phyloP scores from a whole-genome alignment of 2,888 invertebrate species.

The Craniophora ligustri region DNA sequence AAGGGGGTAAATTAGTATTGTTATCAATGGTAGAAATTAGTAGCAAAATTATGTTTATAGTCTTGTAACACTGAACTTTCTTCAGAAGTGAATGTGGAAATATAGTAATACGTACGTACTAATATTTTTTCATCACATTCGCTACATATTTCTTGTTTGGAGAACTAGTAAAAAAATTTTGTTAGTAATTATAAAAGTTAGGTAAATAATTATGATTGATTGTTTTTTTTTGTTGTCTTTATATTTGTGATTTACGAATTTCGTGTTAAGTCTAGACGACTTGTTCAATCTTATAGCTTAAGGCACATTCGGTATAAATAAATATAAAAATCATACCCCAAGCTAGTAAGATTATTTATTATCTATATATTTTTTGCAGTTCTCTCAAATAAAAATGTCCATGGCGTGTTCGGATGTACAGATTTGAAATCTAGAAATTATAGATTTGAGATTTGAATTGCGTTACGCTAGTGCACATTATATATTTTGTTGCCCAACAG shows the following conservation, averaged over 20 bases:
- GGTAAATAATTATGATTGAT: no score
- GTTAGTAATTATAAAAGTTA: no score
- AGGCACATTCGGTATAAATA: no score
- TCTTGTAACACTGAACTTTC: slow-evolving; percentile 27
- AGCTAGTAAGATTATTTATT: neutral
- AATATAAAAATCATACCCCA: no score
- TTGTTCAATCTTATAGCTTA: no score
- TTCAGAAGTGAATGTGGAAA: slow-evolving; percentile 17
- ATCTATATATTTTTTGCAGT: slow-evolving; percentile 15
- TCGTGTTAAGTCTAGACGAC: no score
- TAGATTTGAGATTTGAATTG: no score
- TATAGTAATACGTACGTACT: slow-evolving; percentile 20
- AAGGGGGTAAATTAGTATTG: slow-evolving; percentile 14
- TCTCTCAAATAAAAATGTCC: slow-evolving; percentile 18
- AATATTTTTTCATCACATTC: slow-evolving; percentile 18
- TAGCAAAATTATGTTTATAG: slow-evolving; percentile 37
- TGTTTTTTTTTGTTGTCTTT: no score
- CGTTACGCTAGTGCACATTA: neutral
- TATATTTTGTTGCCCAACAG: neutral
- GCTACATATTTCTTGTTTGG: slow-evolving; percentile 13
- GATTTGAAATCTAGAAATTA: neutral
- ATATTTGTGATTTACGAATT: no score
- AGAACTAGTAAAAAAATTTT: slow-evolving; percentile 24
- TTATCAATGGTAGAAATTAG: slow-evolving; percentile 36
- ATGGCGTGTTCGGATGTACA: slow-evolving; percentile 44